phyloP scores from a whole-genome alignment of 1,140 invertebrate species.

The Aphis craccivora region DNA sequence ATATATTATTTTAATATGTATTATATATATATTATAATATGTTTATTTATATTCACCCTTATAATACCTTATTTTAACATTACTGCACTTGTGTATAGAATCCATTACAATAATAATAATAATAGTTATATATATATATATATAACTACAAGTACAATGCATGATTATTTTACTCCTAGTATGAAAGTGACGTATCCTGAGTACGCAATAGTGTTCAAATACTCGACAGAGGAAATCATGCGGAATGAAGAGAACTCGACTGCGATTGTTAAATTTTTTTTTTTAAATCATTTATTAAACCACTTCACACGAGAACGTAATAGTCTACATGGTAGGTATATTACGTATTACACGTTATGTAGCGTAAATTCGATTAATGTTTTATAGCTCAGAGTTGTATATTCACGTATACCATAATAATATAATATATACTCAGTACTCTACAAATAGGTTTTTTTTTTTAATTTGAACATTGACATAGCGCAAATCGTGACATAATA shows the following conservation, averaged over 20 bases:
- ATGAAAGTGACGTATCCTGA: not conserved
- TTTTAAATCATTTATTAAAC: not conserved
- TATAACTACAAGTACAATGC: not conserved
- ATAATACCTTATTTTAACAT: not conserved
- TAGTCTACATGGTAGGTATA: not conserved
- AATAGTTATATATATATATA: not conserved
- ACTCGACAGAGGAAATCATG: constrained; percentile 18
- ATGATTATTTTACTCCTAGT: not conserved
- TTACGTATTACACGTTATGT: constrained; percentile 2
- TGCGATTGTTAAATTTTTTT: not conserved
- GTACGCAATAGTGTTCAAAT: not conserved
- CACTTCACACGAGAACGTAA: not conserved
- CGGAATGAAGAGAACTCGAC: not conserved
- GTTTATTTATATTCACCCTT: not conserved
- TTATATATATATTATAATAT: not conserved
- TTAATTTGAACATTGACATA: not conserved
- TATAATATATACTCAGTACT: not conserved
- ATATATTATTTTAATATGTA: not conserved
- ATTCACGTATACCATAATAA: not conserved
- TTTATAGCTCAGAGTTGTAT: not conserved
- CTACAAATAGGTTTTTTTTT: not conserved
- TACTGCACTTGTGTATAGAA: not conserved
- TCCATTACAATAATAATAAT: not conserved
- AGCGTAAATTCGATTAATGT: constrained; percentile 9
- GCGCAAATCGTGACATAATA: not conserved